phyloP scores from a whole-genome alignment of 2,888 invertebrate genomes.

The Perizoma flavofasciatum region DNA sequence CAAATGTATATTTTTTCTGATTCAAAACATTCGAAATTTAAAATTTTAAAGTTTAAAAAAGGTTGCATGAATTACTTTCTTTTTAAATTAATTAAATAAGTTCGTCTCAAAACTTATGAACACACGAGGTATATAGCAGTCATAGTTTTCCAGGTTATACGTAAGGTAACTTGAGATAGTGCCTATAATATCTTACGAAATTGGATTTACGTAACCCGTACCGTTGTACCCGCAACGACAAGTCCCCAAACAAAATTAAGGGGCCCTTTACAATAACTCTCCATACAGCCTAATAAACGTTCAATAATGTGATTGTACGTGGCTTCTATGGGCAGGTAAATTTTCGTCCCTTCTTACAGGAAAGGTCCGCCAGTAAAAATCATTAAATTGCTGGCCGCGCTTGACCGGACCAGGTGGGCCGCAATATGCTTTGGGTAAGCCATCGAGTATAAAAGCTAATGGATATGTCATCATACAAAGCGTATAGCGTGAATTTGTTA shows the following conservation, averaged over 20 bases:
- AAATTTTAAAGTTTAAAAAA: too few relatives aligned
- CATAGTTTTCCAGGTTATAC: too few relatives aligned
- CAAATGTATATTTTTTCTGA: too few relatives aligned
- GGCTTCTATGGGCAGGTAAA: conserved; percentile 63
- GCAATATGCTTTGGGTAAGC: conserved; percentile 53
- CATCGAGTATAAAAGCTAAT: conserved; percentile 8
- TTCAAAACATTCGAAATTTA: too few relatives aligned
- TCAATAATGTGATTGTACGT: conserved; percentile 67
- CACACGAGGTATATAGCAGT: too few relatives aligned
- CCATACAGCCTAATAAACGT: conserved; percentile 68
- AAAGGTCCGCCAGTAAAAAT: conserved; percentile 69
- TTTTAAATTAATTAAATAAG: too few relatives aligned
- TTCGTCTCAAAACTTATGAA: too few relatives aligned
- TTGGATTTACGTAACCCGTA: background rate
- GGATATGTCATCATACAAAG: background rate
- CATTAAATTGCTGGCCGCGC: conserved; percentile 67
- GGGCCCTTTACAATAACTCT: conserved; percentile 53
- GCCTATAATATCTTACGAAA: background rate
- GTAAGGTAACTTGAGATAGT: too few relatives aligned
- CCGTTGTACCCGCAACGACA: conserved; percentile 18
- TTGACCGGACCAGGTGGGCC: conserved; percentile 54
- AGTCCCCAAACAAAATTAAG: conserved; percentile 51
- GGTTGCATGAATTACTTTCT: too few relatives aligned
- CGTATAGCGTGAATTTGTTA: too few relatives aligned
- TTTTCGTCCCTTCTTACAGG: conserved; percentile 61